These are phyloP conservation scores for Amphipyra tragopoginis DNA, from an alignment of 2,888 invertebrate genomes.

Conservation along the genomic window DNA sequence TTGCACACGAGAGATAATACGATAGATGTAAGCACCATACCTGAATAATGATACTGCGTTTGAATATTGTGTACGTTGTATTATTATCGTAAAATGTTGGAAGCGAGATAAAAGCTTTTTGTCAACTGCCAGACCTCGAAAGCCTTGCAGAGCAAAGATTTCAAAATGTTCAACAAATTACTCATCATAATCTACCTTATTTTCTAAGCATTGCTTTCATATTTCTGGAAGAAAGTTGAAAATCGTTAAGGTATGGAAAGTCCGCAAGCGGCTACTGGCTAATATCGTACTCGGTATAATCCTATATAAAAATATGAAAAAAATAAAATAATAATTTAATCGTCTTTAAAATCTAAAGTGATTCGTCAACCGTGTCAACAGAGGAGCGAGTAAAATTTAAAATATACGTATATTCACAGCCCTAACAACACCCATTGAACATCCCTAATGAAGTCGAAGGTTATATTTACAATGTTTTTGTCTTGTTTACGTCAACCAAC, in stretches of 20 bases:
- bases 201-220: conserved; percentile 23
- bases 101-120: conserved; percentile 31
- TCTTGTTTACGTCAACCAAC: conserved; percentile 37
- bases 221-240: conserved; percentile 19
- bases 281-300: conserved; percentile 54
- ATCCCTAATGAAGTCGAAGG: conserved; percentile 63
- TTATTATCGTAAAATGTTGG: conserved; percentile 39
- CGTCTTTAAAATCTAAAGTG: conserved; percentile 66
- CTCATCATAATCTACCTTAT: conserved; percentile 9
- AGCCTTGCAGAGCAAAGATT: conserved; percentile 18
- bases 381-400: conserved; percentile 64
- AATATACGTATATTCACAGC: conserved; percentile 86
- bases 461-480: conserved; percentile 66
- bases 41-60: conserved; percentile 36
- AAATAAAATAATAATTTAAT: conserved; percentile 78
- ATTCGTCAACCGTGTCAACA: conserved; percentile 70
- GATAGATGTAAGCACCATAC: conserved; percentile 54
- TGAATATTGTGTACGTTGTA: conserved; percentile 17
- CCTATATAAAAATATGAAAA: conserved; percentile 58
- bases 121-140: conserved; percentile 20
- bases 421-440: conserved; percentile 76
- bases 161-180: conserved; percentile 3
- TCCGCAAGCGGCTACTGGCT: conserved; percentile 59
- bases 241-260: conserved; percentile 55
- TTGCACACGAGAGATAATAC: conserved; percentile 60